These are phyloP conservation scores for Butorides virescens DNA, from an alignment of 2,113 vertebrate species.

Conservation along the genomic window DNA sequence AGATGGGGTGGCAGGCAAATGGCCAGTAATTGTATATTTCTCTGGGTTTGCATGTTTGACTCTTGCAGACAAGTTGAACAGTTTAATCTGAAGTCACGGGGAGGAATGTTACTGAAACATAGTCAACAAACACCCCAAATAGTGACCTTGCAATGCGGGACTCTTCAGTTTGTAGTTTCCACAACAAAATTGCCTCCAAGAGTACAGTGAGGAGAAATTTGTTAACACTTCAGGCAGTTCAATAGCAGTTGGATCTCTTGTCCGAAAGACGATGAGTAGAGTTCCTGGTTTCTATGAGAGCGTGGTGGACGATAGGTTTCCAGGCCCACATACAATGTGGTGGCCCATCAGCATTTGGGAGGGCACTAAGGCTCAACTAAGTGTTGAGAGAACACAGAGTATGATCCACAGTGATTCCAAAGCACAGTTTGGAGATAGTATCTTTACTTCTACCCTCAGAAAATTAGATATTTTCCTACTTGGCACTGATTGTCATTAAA, in stretches of 20 bases:
- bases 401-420: neutral
- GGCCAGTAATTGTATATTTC: neutral
- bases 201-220: neutral
- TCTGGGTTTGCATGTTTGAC: neutral
- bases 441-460: neutral
- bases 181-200: neutral
- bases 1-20: neutral
- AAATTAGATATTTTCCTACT: neutral
- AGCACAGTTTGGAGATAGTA: neutral
- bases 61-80: neutral
- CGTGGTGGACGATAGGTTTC: neutral
- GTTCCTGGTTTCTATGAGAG: neutral
- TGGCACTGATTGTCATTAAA: neutral
- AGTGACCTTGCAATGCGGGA: neutral
- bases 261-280: neutral
- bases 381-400: neutral
- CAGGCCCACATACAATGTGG: rapidly evolving
- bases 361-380: neutral
- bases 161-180: neutral
- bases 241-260: neutral
- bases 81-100: neutral
- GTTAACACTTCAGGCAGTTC: neutral
- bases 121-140: neutral
- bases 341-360: neutral
- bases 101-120: neutral